Evolutionary conservation across 2,888 invertebrate genomes (phyloP).

Genomic region (Nemurella pictetii): DNA sequence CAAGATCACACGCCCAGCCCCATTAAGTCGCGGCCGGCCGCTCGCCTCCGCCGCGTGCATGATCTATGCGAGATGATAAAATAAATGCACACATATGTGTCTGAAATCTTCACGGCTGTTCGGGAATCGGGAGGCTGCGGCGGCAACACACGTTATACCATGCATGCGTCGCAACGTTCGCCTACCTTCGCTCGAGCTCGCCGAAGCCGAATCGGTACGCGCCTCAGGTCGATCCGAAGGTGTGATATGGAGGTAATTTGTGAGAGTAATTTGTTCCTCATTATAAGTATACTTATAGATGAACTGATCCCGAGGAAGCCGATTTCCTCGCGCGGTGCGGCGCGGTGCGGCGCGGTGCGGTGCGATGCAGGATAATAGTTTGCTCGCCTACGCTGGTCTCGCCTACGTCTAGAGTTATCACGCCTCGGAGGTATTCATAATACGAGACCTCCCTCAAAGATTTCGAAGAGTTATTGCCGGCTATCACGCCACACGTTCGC

Average conservation of each 20-base stretch:
- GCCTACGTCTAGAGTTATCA: conserved; percentile 13
- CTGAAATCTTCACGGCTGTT: background rate
- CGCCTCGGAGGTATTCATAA: conserved; percentile 18
- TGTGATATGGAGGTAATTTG: conserved; percentile 28
- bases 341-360: conserved; percentile 12
- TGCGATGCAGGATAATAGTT: conserved; percentile 32
- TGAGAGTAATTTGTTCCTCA: conserved; percentile 32
- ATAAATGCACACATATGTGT: background rate
- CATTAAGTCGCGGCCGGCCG: background rate
- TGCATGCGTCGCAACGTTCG: background rate
- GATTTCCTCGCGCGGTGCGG: conserved; percentile 4
- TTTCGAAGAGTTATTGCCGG: conserved; percentile 33
- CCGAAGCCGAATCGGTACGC: background rate
- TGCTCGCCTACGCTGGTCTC: conserved; percentile 9
- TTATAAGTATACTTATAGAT: conserved; percentile 21
- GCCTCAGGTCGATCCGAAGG: conserved; percentile 11
- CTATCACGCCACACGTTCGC: conserved; percentile 30
- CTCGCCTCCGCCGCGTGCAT: background rate
- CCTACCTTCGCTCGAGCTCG: background rate
- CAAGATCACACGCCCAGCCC: conserved; percentile 1
- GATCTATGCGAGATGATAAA: conserved; percentile 14
- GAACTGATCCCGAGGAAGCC: conserved; percentile 29
- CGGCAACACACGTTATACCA: no score
- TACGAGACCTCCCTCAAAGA: conserved; percentile 31
- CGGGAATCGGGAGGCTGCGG: no score